Evolutionary conservation across 1,140 invertebrate genomes (phyloP).

Genomic region (Zeugodacus cucurbitae): DNA sequence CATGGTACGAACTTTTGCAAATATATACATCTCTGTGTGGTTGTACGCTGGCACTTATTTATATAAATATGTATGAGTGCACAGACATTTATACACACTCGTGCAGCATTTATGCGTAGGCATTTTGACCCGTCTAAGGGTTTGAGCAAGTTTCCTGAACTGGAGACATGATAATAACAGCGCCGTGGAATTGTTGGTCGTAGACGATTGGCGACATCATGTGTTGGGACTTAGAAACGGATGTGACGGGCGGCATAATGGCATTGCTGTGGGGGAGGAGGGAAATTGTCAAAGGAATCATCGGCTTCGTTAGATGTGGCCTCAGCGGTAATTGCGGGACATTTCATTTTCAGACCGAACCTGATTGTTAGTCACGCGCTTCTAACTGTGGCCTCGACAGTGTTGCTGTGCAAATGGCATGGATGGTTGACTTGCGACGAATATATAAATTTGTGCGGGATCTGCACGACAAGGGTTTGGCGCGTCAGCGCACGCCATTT

Average conservation of each 20-base stretch:
- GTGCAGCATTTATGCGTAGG: slow-evolving; percentile 3
- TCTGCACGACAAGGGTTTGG: neutral
- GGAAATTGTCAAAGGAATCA: slow-evolving; percentile 65
- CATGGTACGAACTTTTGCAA: neutral
- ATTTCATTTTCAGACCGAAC: slow-evolving; percentile 53
- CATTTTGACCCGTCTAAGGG: slow-evolving; percentile 7
- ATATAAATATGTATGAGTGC: neutral
- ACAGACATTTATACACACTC: neutral
- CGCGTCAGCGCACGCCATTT: slow-evolving; percentile 18
- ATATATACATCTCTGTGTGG: neutral
- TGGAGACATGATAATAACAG: slow-evolving; percentile 41
- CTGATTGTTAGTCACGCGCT: slow-evolving; percentile 17
- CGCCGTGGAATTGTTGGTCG: slow-evolving; percentile 60
- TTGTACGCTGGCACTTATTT: neutral
- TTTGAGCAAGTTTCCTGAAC: slow-evolving; percentile 21
- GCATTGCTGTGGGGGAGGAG: neutral
- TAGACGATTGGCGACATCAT: neutral
- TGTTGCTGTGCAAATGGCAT: neutral
- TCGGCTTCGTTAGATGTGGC: slow-evolving; percentile 66
- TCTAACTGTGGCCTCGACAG: neutral
- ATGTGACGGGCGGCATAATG: neutral
- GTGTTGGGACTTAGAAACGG: neutral
- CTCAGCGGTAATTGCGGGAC: slow-evolving; percentile 65
- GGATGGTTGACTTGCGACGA: slow-evolving; percentile 21
- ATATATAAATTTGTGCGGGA: neutral